These are phyloP conservation scores for Magallana angulata DNA, from an alignment of 1,140 invertebrate species.

Conservation along the genomic window DNA sequence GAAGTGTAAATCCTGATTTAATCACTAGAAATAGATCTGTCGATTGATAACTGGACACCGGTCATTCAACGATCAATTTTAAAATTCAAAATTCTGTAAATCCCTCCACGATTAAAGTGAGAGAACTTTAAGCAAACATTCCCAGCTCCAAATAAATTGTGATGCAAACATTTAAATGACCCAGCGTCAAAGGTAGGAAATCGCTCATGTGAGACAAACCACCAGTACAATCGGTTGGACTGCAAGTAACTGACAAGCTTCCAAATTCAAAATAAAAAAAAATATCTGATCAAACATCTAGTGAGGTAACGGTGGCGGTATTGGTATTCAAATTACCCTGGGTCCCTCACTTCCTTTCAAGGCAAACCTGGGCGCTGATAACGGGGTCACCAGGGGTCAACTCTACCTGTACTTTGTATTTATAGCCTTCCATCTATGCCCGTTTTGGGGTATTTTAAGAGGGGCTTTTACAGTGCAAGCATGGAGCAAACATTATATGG, in stretches of 20 bases:
- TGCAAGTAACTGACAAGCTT: not conserved
- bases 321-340: not conserved
- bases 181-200: not conserved
- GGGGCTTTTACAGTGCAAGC: not conserved
- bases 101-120: not conserved
- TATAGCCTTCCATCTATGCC: not conserved
- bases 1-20: too few relatives aligned
- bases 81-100: constrained; percentile 7
- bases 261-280: not conserved
- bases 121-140: constrained; percentile 9
- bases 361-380: not conserved
- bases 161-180: constrained; percentile 33
- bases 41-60: not conserved
- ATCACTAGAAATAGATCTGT: too few relatives aligned
- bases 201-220: constrained; percentile 17
- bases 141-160: not conserved
- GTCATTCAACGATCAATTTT: not conserved
- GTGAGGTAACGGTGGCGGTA: not conserved
- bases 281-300: constrained; percentile 1
- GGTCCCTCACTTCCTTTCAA: not conserved
- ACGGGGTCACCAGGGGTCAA: not conserved
- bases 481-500: not conserved
- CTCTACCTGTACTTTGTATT: not conserved
- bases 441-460: not conserved
- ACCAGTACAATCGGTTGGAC: not conserved